Base-by-base conservation (phyloP, 2,797 vertebrate genomes). In the Amblyopsis hoosieri region DNA sequence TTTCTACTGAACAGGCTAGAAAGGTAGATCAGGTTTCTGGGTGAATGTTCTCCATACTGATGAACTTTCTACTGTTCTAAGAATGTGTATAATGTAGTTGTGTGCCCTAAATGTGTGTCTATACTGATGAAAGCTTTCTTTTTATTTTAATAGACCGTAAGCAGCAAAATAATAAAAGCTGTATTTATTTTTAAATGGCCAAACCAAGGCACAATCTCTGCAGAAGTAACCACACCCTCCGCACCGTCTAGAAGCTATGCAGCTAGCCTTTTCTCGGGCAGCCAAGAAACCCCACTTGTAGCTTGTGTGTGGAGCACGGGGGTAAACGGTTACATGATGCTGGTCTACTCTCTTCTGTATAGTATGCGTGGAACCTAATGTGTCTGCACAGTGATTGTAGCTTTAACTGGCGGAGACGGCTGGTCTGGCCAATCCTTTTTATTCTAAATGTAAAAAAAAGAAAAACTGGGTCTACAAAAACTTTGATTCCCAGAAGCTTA, bases 31-130 rank as follows among this genome's bases (percentile, higher is more conserved):
- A 29, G 50, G 14, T 54, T 54, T 45, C 51, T 62, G 37, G 47
- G 17, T 54, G n/a, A 50, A 45, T 45, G 31, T 45, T n/a, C 42
- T 31, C 50, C 51, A 62, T 46, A 54, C 60, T 54, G 51, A 31
- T 54, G 45, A 54, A 23, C 17, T 11, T 19, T 4, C 37, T 47
- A 17, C 17, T 54, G 58, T 57, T 17, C 45, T 17, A 45, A 45
- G 33, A 42, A 8, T 37, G 49, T 51, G 17, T 12, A 1, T 31
- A 54, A 4, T 15, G 23, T 4, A 54, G 3, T 17, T 12, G 9
- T 54, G 52, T 17, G 23, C 17, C 52, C 7, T 19, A 51, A 50
- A 14, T 50, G n/a, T 8, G 6, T 5, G 49, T 15, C 33, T 37
- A 8, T 23, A 23, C 23, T 23, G 23, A 23, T 23, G 23, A 23